Evolutionary conservation across 92 coral and sea anemone species (phyloP), one percentile per base, ranked within the genome.

Genomic region (Epizoanthus scotinus): DNA sequence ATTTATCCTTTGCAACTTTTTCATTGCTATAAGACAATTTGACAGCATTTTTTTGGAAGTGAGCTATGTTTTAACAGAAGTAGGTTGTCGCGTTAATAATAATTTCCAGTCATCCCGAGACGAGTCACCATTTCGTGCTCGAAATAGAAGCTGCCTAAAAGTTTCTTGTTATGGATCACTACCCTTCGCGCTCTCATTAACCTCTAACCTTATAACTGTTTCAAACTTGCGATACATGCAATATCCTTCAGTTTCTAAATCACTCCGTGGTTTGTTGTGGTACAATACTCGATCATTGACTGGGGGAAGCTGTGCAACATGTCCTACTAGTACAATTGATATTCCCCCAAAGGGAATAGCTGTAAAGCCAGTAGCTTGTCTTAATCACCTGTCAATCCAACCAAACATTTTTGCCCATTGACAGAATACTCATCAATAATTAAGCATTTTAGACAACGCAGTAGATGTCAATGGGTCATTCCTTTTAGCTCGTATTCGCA

Each of bases 381-480:
- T 78, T 64, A 85, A 78, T 13, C 83, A 78, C 70, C 85, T 84
- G 77, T 78, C 71, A 6, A 87, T 83, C 87, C 91, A 87, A 13
- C 71, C 85, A 65, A 84, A 79, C 91, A 84, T 83, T 61, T 72
- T 78, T 87, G 91, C 3, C 91, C 86, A 65, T 73, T 38, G 0
- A 81, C 82, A 15, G 91, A 87, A 63, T 27, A 87, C 42, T 87
- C 88, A 78, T 87, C 91, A 65, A 84, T 87, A 53, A 90, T 87
- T 8, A 87, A 61, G 70, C 81, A 87, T 0, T 22, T 61, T 70
- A 19, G 87, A 63, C 14, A 86, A 77, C 14, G 78, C 52, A 17
- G 69, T 65, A 10, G 70, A 47, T 52, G 61, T 74, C 27, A 71
- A 55, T 56, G 83, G 47, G 62, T 84, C 67, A 56, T 85, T 59